These are phyloP conservation scores for Ceuthmochares aereus DNA, from an alignment of 2,113 vertebrate species.

Conservation along the genomic window DNA sequence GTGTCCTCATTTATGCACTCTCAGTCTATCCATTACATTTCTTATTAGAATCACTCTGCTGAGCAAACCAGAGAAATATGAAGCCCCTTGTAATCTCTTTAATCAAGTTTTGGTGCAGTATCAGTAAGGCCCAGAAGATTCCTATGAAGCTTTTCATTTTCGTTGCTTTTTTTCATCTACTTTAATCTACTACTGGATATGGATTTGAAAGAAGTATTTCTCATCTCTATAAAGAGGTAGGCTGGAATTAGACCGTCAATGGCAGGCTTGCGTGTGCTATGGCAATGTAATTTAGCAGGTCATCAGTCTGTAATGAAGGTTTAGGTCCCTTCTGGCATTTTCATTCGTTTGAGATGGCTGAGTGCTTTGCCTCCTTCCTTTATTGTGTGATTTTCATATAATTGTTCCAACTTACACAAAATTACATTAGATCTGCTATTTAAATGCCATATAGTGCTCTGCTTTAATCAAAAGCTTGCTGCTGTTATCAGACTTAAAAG, in stretches of 20 bases:
- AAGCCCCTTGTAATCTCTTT: not conserved
- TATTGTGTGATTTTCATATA: not conserved
- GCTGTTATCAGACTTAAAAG: not conserved
- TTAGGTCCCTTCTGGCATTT: constrained; percentile 33
- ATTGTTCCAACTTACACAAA: constrained; percentile 20
- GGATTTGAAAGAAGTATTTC: not conserved
- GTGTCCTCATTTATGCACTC: not conserved
- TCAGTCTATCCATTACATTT: not conserved
- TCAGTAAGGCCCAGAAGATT: not conserved
- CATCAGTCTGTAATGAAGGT: constrained; percentile 22
- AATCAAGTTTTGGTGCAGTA: not conserved
- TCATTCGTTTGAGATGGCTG: not conserved
- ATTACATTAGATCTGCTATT: constrained; percentile 20
- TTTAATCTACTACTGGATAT: not conserved
- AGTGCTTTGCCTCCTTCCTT: constrained; percentile 5
- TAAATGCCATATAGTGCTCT: not conserved
- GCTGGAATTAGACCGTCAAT: not conserved
- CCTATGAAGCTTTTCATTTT: not conserved
- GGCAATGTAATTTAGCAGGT: constrained; percentile 1
- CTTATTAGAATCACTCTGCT: not conserved
- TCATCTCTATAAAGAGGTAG: not conserved
- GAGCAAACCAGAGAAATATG: not conserved
- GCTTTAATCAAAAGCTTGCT: not conserved
- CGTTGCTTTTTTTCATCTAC: not conserved
- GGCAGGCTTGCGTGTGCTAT: not conserved